phyloP scores from a whole-genome alignment of 2,888 invertebrate species.

The Autographa gamma region DNA sequence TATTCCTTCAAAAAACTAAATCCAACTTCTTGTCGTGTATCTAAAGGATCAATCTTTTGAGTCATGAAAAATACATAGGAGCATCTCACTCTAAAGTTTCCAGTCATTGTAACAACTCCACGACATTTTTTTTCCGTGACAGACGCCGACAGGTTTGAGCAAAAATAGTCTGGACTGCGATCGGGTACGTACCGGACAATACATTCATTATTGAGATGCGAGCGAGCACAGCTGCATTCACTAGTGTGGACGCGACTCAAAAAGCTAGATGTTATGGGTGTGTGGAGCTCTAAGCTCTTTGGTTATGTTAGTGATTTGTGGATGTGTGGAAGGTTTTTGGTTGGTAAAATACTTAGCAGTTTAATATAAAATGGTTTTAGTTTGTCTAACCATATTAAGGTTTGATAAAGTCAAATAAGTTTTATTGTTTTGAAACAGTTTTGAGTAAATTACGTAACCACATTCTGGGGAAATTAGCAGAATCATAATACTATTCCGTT shows the following conservation, averaged over 20 bases:
- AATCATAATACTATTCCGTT: no score
- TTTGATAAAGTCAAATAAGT: no score
- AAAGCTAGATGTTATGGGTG: constrained; percentile 33
- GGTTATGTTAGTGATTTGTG: neutral
- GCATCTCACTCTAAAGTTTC: constrained; percentile 45
- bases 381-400: no score
- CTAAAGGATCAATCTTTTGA: constrained; percentile 41
- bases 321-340: neutral
- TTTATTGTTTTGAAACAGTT: no score
- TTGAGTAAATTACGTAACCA: no score
- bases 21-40: constrained; percentile 31
- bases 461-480: no score
- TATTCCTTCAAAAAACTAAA: constrained; percentile 34
- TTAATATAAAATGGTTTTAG: neutral
- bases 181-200: constrained; percentile 82
- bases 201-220: constrained; percentile 85
- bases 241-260: constrained; percentile 28
- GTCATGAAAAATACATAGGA: constrained; percentile 56
- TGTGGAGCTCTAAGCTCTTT: neutral
- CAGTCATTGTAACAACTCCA: constrained; percentile 63
- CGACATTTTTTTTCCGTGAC: constrained; percentile 69
- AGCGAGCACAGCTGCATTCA: constrained; percentile 59
- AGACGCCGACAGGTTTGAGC: constrained; percentile 85
- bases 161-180: constrained; percentile 84
- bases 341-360: no score